These are phyloP conservation scores for Artemia franciscana DNA, from an alignment of 1,140 invertebrate species.

Conservation along the genomic window DNA sequence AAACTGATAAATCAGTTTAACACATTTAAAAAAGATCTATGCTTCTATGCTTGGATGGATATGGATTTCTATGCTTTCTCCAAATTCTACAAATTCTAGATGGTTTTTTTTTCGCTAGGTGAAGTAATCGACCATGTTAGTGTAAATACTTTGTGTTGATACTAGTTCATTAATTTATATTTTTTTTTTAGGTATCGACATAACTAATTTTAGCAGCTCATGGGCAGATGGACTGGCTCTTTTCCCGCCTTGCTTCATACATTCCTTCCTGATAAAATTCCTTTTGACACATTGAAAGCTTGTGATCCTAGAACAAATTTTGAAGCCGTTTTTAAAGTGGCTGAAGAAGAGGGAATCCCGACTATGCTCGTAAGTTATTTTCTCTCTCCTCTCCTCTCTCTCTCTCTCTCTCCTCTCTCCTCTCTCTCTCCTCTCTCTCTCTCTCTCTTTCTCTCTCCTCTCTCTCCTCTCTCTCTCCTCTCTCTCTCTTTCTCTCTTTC, in stretches of 20 bases:
- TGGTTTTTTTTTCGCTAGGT: too few species aligned
- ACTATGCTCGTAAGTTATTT: conserved; percentile 50
- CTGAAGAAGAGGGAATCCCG: conserved; percentile 64
- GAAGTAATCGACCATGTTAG: too few species aligned
- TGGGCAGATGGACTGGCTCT: conserved; percentile 81
- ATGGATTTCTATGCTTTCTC: too few species aligned
- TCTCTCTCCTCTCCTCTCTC: neutral
- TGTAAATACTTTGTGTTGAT: too few species aligned
- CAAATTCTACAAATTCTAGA: too few species aligned
- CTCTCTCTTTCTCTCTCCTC: neutral
- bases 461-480: neutral
- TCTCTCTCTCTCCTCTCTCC: too few species aligned
- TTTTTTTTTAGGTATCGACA: conserved; percentile 43
- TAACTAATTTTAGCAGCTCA: conserved; percentile 75
- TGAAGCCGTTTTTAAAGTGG: conserved; percentile 64
- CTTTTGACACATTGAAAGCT: conserved; percentile 48
- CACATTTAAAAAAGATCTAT: too few species aligned
- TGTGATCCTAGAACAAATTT: conserved; percentile 66
- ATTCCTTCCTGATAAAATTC: conserved; percentile 58
- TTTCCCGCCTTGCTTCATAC: conserved; percentile 69
- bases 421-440: neutral
- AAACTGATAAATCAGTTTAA: too few species aligned
- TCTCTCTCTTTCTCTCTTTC: neutral
- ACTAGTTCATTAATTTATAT: too few species aligned
- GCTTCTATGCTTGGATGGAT: too few species aligned